Evolutionary conservation across 1,140 invertebrate genomes (phyloP).

Genomic region (Drosophila parabipectinata): DNA sequence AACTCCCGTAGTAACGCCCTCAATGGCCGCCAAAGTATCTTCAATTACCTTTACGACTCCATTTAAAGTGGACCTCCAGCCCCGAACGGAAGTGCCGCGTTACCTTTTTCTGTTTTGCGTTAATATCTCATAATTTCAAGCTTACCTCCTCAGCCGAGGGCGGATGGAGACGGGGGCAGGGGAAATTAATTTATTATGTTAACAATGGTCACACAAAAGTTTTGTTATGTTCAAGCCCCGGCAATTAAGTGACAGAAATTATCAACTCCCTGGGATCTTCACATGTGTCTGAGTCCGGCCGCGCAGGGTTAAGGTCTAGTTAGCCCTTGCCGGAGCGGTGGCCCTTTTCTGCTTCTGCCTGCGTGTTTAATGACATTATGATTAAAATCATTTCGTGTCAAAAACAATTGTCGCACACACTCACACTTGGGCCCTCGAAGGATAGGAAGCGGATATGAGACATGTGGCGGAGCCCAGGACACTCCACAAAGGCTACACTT

Average conservation of each 20-base stretch:
- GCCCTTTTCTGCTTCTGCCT: constrained; percentile 10
- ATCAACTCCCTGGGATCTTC: constrained; percentile 69
- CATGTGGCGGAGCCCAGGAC: constrained; percentile 15
- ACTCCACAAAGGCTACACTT: constrained; percentile 2
- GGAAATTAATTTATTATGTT: constrained; percentile 77
- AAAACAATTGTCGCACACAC: constrained; percentile 74
- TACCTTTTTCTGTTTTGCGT: constrained; percentile 23
- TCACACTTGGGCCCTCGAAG: constrained; percentile 15
- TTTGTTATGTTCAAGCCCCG: constrained; percentile 79
- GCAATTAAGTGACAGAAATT: constrained; percentile 79
- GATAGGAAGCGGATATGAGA: constrained; percentile 9
- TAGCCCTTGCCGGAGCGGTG: constrained; percentile 17
- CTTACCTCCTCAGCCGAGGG: constrained; percentile 56
- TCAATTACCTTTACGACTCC: constrained; percentile 65
- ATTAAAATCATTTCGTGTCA: constrained; percentile 82
- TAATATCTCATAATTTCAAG: constrained; percentile 49
- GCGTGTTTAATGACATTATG: constrained; percentile 81
- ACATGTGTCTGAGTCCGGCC: constrained; percentile 55
- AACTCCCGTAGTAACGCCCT: constrained; percentile 54
- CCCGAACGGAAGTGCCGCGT: constrained; percentile 56
- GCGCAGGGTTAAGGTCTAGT: constrained; percentile 29
- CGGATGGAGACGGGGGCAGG: background rate
- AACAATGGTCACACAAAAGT: constrained; percentile 67
- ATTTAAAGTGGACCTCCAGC: constrained; percentile 31
- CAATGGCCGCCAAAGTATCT: constrained; percentile 63